Evolutionary conservation across 2,797 vertebrate genomes (phyloP).

Genomic region (Linurgus olivaceus): DNA sequence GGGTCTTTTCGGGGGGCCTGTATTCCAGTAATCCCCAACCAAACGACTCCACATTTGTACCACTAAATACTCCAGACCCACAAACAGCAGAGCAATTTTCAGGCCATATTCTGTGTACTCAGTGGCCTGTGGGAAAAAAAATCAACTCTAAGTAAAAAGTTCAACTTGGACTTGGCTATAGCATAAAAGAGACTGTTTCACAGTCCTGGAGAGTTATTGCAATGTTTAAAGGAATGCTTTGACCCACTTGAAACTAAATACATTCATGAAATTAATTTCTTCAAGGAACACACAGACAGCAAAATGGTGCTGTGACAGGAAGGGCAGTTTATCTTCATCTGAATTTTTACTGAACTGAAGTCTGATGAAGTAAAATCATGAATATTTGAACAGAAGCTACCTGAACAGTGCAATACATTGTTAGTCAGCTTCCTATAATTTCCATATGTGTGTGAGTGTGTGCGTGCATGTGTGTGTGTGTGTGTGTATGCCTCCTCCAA

Average conservation of each 20-base stretch:
- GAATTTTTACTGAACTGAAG: not conserved
- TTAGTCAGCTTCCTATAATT: not conserved
- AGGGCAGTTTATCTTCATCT: not conserved
- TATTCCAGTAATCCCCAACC: slow-evolving; percentile 13
- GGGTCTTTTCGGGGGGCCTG: not conserved
- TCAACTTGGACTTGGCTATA: not conserved
- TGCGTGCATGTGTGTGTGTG: not conserved
- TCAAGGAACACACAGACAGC: not conserved
- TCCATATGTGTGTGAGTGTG: too few species aligned
- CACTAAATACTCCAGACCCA: slow-evolving; percentile 15
- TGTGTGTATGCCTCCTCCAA: not conserved
- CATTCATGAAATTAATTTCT: not conserved
- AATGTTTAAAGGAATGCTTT: not conserved
- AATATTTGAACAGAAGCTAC: not conserved
- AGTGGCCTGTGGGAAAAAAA: not conserved
- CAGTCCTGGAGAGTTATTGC: not conserved
- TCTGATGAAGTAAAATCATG: not conserved
- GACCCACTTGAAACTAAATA: not conserved
- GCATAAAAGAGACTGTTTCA: not conserved
- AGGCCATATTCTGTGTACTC: not conserved
- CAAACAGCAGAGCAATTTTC: slow-evolving; percentile 10
- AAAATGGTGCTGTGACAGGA: not conserved
- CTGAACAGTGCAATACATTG: not conserved
- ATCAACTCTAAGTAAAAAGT: not conserved
- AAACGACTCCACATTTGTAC: not conserved